Evolutionary conservation across 2,888 invertebrate genomes (phyloP), one percentile per base, ranked within the genome.

Genomic region (Drosophila falleni): DNA sequence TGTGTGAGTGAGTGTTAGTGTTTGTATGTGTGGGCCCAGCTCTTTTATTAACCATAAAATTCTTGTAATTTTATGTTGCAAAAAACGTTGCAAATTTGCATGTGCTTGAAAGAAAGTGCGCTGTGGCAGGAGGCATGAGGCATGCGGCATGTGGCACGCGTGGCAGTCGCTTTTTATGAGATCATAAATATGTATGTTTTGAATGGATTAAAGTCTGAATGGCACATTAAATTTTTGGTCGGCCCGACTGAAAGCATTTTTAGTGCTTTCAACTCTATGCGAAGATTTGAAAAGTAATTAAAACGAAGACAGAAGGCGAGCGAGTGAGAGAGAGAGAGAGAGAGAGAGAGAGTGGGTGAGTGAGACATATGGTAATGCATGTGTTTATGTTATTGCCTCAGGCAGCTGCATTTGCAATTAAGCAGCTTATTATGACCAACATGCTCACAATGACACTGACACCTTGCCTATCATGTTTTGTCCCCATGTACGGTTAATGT

Each of bases 31-130:
- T 58, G 64, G 42, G 62, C 56, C 56, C 46, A 39, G 60, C 62
- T 46, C 78, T 83, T 81, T 81, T 83, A 83, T 81, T 81, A 81
- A 78, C 82, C 82, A 79, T 85, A 89, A 86, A 87, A 87, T 80
- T 76, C 65, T 87, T 87, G 86, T 85, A 78, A 78, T 84, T 89
- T 87, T 79, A 85, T 87, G 87, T 82, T 55, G 59, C 53, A 72
- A 64, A 80, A 87, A 85, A 87, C 81, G 73, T 66, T 86, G 88
- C 86, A 86, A 88, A 82, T 82, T 85, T 83, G 88, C 83, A 88
- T 83, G 80, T 80, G 82, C 80, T 72, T 63, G 49, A 75, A 67
- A 26, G 55, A 56, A 62, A 69, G 56, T 62, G 74, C 33, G 51
- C 37, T 23, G 51, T 19, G 15, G 64, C 13, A 15, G 8, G 60